Evolutionary conservation across 1,140 invertebrate species (phyloP), one percentile per base, ranked within the genome.

Genomic region (Drosophila burlai): DNA sequence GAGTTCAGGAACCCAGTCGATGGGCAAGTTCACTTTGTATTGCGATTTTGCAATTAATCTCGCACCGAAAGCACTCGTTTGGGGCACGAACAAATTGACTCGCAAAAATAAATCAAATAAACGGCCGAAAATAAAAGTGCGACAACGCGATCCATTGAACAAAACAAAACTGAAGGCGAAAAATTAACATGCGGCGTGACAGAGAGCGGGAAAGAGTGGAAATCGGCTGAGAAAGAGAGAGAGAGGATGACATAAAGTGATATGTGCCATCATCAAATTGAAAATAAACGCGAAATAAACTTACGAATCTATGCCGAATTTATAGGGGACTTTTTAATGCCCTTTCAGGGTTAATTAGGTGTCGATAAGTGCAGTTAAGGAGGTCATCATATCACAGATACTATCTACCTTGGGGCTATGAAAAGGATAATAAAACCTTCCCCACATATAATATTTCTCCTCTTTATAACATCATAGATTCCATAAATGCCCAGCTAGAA

Each of bases 81-180:
- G 69, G 54, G 54, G 66, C 66, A 55, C 80, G 54, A 74, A 77
- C 62, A 54, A 76, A 65, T 64, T 64, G 59, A 10, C 42, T 24
- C 1, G 57, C 47, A 36, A 81, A 36, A 82, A 85, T 81, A 81
- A 86, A 81, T 75, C 62, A 75, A 73, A 67, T 66, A 82, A 83
- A 80, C 49, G 76, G 62, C 67, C 64, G 78, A 78, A 78, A 76
- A 65, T 76, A 46, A 57, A 65, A 36, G 16, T 11, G 50, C 72
- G 74, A 78, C 76, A 71, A 60, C 34, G 74, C 68, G 72, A 67
- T 81, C 71, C 83, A 85, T 82, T 72, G 75, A 86, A 82, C 83
- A 68, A 67, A 86, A 61, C 79, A 76, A 66, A 85, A 82, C 65
- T 61, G 79, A 86, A 68, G 58, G 46, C 46, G 54, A 40, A 61